Evolutionary conservation across 30 jellyfish, hydroid and myxozoan species (phyloP).

Genomic region (Morbakka virulenta): DNA sequence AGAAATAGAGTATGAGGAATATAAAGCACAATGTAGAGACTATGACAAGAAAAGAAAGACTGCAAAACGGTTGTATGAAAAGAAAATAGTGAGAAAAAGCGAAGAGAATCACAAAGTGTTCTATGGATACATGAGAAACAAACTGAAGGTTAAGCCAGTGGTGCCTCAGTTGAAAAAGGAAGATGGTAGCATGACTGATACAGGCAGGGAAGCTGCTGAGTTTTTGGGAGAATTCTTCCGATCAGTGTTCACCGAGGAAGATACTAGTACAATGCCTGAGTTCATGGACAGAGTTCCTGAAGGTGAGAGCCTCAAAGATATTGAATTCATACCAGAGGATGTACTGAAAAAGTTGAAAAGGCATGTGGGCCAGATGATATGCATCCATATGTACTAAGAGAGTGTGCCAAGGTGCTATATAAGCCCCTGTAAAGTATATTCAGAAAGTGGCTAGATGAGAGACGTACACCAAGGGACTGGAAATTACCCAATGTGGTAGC

Average conservation of each 20-base stretch:
- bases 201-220: conserved; percentile 1
- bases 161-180: conserved; percentile 1
- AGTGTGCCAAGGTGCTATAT: neutral
- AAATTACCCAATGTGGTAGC: conserved; percentile 4
- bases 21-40: too few species aligned
- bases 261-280: neutral
- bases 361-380: conserved; percentile 12
- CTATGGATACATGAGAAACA: neutral
- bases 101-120: neutral
- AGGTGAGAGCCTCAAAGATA: neutral
- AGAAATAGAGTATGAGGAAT: too few species aligned
- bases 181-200: conserved; percentile 4
- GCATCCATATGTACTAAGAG: conserved; percentile 5
- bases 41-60: too few species aligned
- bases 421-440: conserved; percentile 12
- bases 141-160: neutral
- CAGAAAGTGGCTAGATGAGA: neutral
- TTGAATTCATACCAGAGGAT: neutral
- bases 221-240: neutral
- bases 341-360: neutral
- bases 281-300: neutral
- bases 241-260: conserved; percentile 11
- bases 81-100: neutral
- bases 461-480: conserved; percentile 7
- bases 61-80: too few species aligned